Evolutionary conservation across 2,888 invertebrate species (phyloP).

Genomic region (Lycocerus yunnanus): DNA sequence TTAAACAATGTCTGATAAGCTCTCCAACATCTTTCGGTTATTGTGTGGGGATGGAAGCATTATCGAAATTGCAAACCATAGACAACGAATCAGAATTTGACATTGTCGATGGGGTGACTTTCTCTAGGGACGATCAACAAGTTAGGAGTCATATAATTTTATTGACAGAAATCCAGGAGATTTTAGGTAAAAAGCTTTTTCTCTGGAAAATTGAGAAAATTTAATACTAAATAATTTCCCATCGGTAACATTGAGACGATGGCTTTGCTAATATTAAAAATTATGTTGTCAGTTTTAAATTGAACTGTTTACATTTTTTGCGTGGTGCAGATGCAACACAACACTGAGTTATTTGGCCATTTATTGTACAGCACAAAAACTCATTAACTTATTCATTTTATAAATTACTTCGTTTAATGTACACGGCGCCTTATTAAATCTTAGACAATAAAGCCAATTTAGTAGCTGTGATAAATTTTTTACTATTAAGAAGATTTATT

Average conservation of each 20-base stretch:
- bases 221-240: neutral
- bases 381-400: slow-evolving; percentile 1
- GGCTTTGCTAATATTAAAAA: slow-evolving; percentile 6
- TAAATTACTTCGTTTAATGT: neutral
- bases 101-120: slow-evolving; percentile 66
- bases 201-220: neutral
- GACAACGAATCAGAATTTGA: slow-evolving; percentile 70
- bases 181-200: slow-evolving; percentile 61
- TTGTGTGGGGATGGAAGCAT: slow-evolving; percentile 73
- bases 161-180: slow-evolving; percentile 76
- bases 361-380: neutral
- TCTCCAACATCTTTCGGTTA: slow-evolving; percentile 59
- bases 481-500: neutral
- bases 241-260: neutral
- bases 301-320: neutral
- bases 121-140: slow-evolving; percentile 68
- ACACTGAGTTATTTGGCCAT: neutral
- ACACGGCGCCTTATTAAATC: neutral
- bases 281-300: slow-evolving; percentile 2
- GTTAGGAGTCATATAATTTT: slow-evolving; percentile 69
- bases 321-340: neutral
- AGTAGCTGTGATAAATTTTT: neutral
- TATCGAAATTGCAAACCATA: slow-evolving; percentile 67
- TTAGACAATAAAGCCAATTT: neutral
- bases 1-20: slow-evolving; percentile 57